Base-by-base conservation (phyloP, 2,888 invertebrate genomes). In the Criorhina ranunculi region DNA sequence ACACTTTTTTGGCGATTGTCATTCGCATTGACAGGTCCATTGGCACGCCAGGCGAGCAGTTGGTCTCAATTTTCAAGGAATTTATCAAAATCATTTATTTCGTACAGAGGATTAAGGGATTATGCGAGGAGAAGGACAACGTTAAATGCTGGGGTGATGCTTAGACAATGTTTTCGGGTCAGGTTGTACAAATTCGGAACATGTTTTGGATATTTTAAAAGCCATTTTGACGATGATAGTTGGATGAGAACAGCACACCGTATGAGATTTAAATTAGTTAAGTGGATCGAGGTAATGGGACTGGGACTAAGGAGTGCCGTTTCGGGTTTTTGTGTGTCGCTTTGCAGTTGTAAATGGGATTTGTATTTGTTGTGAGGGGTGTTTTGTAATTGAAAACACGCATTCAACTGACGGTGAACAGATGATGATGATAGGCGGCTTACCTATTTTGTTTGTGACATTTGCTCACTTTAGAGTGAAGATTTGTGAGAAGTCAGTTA, bases 221-320 rank as follows among this genome's bases (percentile, higher is more conserved):
- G 80, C 75, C 80, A 85, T 85, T 85, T 85, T 75, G 75, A 67
- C 57, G 62, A 33, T 64, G 31, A 44, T 69, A 69, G 49, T 73
- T 40, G 64, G 64, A 64, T 64, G 57, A 69, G 73, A 64, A 82
- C 53, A 44, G 67, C 62, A 75, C 59, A 75, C 59, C 66, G 69
- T 72, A 85, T 85, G 85, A 66, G 85, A 80, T 80, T 85, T 85
- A 85, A 85, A 85, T 85, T 85, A 85, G 85, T 80, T 80, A 85
- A 80, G 85, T 85, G 85, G 85, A 85, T 85, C 75, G 64, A 70
- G 75, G 69, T 85, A 80, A 80, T 85, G 64, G 80, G 70, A 57
- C 59, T 53, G 24, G 24, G 24, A 24, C 24, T 53, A 37, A 59
- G 69, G 31, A 75, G 70, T 79, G 69, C 35, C 49, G 12, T 67